These are phyloP conservation scores for Ciconia maguari DNA, from an alignment of 2,113 vertebrate genomes.

Conservation along the genomic window DNA sequence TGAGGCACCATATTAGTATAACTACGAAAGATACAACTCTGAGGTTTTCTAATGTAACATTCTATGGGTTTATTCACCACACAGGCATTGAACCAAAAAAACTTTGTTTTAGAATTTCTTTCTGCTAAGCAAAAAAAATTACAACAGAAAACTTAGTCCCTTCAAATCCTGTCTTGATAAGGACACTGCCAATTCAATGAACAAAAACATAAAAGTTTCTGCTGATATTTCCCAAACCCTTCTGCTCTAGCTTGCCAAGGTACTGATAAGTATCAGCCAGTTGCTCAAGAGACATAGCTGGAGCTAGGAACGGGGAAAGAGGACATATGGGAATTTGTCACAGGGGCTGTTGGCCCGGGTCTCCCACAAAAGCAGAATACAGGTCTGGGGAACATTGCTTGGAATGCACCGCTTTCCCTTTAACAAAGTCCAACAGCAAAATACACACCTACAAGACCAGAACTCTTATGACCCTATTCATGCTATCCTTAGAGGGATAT, in stretches of 20 bases:
- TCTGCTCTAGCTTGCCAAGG: background rate
- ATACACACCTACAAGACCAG: background rate
- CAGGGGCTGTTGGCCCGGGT: accelerated
- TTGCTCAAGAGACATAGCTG: background rate
- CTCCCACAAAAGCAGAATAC: background rate
- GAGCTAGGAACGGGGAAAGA: accelerated
- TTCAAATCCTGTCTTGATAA: background rate
- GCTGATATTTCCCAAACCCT: background rate
- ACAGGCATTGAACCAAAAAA: background rate
- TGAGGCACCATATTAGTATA: background rate
- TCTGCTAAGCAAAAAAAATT: background rate
- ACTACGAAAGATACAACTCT: background rate
- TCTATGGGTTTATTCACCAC: background rate
- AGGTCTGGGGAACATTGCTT: background rate
- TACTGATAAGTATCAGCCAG: background rate
- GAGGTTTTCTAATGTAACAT: background rate
- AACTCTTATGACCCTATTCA: background rate
- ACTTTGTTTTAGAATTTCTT: background rate
- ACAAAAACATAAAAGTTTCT: background rate
- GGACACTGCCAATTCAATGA: background rate
- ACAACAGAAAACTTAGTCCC: background rate
- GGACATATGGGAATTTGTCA: accelerated
- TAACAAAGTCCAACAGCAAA: background rate
- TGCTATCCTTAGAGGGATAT: background rate
- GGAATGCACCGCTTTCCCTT: background rate